Evolutionary conservation across 2,888 invertebrate species (phyloP), one percentile per base, ranked within the genome.

Genomic region (Bhutanitis thaidina): DNA sequence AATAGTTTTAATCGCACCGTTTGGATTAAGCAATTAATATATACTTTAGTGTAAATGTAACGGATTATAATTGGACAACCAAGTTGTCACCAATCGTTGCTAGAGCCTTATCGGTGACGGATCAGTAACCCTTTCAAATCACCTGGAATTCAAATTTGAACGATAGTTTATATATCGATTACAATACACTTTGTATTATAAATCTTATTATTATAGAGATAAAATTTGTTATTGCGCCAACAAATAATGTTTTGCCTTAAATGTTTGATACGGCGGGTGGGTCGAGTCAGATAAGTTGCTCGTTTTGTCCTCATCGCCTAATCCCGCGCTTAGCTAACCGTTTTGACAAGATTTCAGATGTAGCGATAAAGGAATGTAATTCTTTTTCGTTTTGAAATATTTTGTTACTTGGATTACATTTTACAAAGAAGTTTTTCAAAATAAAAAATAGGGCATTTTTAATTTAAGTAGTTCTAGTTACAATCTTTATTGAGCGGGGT

Each of bases 251-350:
- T 51, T 56, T 40, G 36, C n/a, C 7, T 53, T 29, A 30, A 25
- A 39, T 47, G 55, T 53, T 55, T 59, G 59, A 57, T 49, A 48
- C 55, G 62, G 63, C 65, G 60, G 62, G 59, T 63, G 62, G 66
- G 69, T 60, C 66, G 66, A 65, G 56, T 64, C 65, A 20, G 70
- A 62, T 72, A 67, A 69, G 76, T 76, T 81, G 71, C 67, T 81
- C 80, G 81, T 85, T 87, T 87, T 86, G 85, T 85, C 72, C 72
- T 80, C 77, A 78, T 80, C 81, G 79, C 71, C 72, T 83, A 80
- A 87, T 85, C 81, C 75, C 71, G 77, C 73, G 81, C 81, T 88
- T 83, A 87, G 79, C 85, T 88, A 87, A 88, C 85, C 86, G 85
- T 85, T 87, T 83, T 84, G 88, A 87, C 87, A 85, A 77, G 76